These are phyloP conservation scores for Lysiphlebus fabarum DNA, from an alignment of 1,140 invertebrate genomes.

Conservation along the genomic window DNA sequence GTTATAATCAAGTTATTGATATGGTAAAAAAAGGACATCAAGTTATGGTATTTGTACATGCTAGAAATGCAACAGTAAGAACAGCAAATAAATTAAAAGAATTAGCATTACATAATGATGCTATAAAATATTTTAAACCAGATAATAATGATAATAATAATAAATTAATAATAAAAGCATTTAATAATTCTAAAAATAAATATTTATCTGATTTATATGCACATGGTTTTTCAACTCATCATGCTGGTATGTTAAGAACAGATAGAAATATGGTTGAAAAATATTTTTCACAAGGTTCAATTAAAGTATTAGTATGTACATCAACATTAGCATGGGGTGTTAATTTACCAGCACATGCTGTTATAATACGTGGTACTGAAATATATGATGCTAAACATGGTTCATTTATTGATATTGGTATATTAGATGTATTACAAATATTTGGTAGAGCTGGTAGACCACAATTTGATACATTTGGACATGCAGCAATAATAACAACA, in stretches of 20 bases:
- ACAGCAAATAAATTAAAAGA: slow-evolving; percentile 80
- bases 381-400: slow-evolving; percentile 96
- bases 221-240: slow-evolving; percentile 90
- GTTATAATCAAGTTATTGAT: slow-evolving; percentile 88
- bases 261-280: slow-evolving; percentile 86
- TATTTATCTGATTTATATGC: slow-evolving; percentile 78
- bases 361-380: slow-evolving; percentile 96
- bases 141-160: slow-evolving; percentile 57
- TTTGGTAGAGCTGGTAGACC: slow-evolving; percentile 97
- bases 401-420: slow-evolving; percentile 90
- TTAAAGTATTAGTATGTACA: slow-evolving; percentile 94
- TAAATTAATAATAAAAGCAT: slow-evolving; percentile 61
- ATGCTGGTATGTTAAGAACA: slow-evolving; percentile 88
- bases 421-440: slow-evolving; percentile 98
- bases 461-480: slow-evolving; percentile 87
- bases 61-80: slow-evolving; percentile 89
- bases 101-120: slow-evolving; percentile 69
- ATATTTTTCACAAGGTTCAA: slow-evolving; percentile 81
- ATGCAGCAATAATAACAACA: slow-evolving; percentile 93
- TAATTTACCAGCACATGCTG: slow-evolving; percentile 96
- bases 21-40: slow-evolving; percentile 89
- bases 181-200: slow-evolving; percentile 72
- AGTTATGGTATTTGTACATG: slow-evolving; percentile 99
- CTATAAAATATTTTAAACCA: slow-evolving; percentile 68
- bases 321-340: slow-evolving; percentile 99